A percentile compares a stretch with the other conserved stretches of the same genome.
Conservation (phyloP, 2,888 invertebrate species). For the Aleiodes testaceus region DNA sequence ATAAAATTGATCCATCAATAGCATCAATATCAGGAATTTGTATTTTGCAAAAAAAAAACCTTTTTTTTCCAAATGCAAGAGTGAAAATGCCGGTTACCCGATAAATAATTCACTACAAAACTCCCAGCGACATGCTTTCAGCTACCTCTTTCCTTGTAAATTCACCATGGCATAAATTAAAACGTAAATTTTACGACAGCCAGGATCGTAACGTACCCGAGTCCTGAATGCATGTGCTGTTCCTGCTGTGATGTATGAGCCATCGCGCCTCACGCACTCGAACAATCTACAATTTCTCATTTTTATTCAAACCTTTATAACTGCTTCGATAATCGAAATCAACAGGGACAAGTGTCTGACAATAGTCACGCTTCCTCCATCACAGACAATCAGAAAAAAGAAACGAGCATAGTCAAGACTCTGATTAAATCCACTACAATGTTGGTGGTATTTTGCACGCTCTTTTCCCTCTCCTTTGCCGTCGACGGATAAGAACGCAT, state of each 20-base stretch:
- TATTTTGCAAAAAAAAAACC: constrained; percentile 6
- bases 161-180: constrained; percentile 38
- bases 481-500: constrained; percentile 50
- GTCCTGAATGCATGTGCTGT: constrained; percentile 26
- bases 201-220: constrained; percentile 37
- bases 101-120: constrained; percentile 38
- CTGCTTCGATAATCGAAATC: too few species aligned
- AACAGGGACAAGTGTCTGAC: constrained; percentile 42
- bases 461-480: constrained; percentile 34
- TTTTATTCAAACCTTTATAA: too few species aligned
- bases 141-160: constrained; percentile 39
- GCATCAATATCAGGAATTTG: constrained; percentile 20
- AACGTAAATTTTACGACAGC: constrained; percentile 36
- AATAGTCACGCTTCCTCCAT: constrained; percentile 54
- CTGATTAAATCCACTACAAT: constrained; percentile 33
- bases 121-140: constrained; percentile 39
- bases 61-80: too few species aligned
- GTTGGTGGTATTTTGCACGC: constrained; percentile 38
- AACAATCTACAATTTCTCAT: constrained; percentile 1
- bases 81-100: not conserved
- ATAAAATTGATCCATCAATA: constrained; percentile 19
- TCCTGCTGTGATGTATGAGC: constrained; percentile 22
- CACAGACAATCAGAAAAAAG: constrained; percentile 35
- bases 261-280: constrained; percentile 1
- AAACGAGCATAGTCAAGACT: not conserved